A percentile compares a stretch with the other conserved stretches of the same genome.
These are phyloP conservation scores for Willisornis vidua DNA, from an alignment of 2,113 vertebrate genomes.

Conservation along the genomic window DNA sequence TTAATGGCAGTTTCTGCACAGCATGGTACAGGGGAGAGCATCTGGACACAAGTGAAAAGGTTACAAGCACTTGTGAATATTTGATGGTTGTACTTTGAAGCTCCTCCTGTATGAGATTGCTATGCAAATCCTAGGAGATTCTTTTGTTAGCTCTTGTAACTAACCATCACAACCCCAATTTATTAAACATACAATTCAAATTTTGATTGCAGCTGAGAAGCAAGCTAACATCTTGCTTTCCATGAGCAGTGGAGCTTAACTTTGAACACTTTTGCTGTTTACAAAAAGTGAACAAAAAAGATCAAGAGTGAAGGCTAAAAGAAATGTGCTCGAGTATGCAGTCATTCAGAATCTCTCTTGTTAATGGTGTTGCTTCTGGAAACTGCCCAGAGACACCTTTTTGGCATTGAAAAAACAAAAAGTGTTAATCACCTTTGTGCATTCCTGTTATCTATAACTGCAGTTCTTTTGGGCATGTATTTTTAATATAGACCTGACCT, in stretches of 20 bases:
- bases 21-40: background rate
- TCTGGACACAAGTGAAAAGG: constrained; percentile 35
- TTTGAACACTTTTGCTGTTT: constrained; percentile 29
- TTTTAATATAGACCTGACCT: background rate
- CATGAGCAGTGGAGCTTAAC: background rate
- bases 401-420: background rate
- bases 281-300: background rate
- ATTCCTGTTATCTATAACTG: background rate
- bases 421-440: background rate
- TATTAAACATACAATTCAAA: constrained; percentile 47
- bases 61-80: constrained; percentile 58
- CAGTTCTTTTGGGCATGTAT: background rate
- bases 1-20: constrained; percentile 15
- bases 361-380: background rate
- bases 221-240: constrained; percentile 3
- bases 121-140: constrained; percentile 41
- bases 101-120: background rate
- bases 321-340: background rate
- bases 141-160: constrained; percentile 38
- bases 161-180: constrained; percentile 14
- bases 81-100: constrained; percentile 21
- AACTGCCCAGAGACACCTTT: background rate
- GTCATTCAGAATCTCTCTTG: background rate
- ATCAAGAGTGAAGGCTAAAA: constrained; percentile 1
- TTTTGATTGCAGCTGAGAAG: constrained; percentile 30